These are phyloP conservation scores for Corella eumyota DNA, from an alignment of 23 tunicate species.

Conservation along the genomic window DNA sequence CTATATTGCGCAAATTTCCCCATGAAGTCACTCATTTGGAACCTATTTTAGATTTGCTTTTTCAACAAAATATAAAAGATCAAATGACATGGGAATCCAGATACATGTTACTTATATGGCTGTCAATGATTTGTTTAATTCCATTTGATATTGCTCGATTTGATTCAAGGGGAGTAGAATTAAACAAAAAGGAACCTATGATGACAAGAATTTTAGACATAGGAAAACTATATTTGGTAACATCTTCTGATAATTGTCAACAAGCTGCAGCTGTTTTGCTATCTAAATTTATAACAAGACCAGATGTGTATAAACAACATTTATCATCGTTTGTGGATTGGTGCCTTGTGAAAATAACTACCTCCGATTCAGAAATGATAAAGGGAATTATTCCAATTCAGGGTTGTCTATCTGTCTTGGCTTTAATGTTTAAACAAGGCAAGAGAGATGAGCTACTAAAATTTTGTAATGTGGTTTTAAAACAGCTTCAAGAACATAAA, in stretches of 20 bases:
- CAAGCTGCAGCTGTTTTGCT: conserved; percentile 78
- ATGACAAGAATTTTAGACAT: conserved; percentile 32
- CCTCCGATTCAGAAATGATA: conserved; percentile 3
- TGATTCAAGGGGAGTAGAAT: conserved; percentile 18
- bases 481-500: conserved; percentile 19
- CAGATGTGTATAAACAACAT: conserved; percentile 41
- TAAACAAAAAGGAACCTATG: conserved; percentile 28
- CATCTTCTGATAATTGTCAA: conserved; percentile 67
- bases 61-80: conserved; percentile 41
- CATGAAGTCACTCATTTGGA: conserved; percentile 90
- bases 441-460: conserved; percentile 53
- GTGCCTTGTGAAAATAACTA: conserved; percentile 45
- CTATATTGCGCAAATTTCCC: conserved; percentile 62
- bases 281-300: conserved; percentile 62
- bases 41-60: conserved; percentile 44
- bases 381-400: conserved; percentile 29
- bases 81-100: conserved; percentile 78
- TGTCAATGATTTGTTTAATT: conserved; percentile 88
- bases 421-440: conserved; percentile 66
- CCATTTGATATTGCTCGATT: conserved; percentile 80
- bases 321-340: conserved; percentile 39
- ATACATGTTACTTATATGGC: conserved; percentile 83
- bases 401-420: conserved; percentile 54
- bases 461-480: conserved; percentile 25
- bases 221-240: conserved; percentile 55